Conservation (phyloP, 2,888 invertebrate genomes). For the Helobdella robusta region DNA sequence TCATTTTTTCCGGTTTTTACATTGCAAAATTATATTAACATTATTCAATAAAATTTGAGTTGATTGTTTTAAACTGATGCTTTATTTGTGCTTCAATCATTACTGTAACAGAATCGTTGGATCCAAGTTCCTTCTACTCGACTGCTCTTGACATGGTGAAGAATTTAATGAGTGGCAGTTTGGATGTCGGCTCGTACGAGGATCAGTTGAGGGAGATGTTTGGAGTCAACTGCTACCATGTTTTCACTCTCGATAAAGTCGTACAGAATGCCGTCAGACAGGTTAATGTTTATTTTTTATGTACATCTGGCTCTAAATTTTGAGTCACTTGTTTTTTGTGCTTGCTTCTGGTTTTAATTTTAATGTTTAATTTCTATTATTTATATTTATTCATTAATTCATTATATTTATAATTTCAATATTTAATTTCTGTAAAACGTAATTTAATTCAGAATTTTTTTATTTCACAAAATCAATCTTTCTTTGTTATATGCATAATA, state of each 20-base stretch:
- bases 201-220: slow-evolving; percentile 26
- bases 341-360: not conserved
- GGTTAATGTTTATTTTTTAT: slow-evolving; percentile 8
- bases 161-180: slow-evolving; percentile 22
- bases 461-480: too few relatives aligned
- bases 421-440: too few relatives aligned
- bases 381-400: not conserved
- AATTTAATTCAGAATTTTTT: too few relatives aligned
- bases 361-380: not conserved
- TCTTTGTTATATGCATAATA: too few relatives aligned
- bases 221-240: slow-evolving; percentile 21
- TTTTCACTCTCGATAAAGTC: slow-evolving; percentile 28
- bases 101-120: slow-evolving; percentile 11
- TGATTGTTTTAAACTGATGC: too few relatives aligned
- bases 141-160: slow-evolving; percentile 18
- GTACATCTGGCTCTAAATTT: not conserved
- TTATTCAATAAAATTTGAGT: too few relatives aligned
- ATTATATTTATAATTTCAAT: not conserved
- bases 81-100: too few relatives aligned
- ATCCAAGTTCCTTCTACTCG: slow-evolving; percentile 18
- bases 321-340: not conserved
- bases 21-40: too few relatives aligned
- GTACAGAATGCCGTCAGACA: slow-evolving; percentile 24
- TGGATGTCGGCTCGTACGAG: slow-evolving; percentile 22
- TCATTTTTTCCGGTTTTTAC: too few relatives aligned